phyloP scores from a whole-genome alignment of 2,113 vertebrate species.

The Prionailurus viverrinus region DNA sequence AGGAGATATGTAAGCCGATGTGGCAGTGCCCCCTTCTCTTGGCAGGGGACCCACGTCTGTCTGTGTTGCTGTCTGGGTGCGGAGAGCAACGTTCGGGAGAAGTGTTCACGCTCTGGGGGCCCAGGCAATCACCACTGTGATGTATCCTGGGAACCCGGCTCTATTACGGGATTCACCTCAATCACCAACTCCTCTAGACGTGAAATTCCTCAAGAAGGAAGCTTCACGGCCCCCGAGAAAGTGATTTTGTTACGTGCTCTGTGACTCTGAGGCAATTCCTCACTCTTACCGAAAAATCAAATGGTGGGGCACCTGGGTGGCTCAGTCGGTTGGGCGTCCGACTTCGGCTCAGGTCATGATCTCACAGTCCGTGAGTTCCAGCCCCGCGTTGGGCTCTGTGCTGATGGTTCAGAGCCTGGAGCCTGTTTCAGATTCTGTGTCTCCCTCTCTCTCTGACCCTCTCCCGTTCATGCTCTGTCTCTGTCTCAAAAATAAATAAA shows the following conservation, averaged over 20 bases:
- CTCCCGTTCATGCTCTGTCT: no score
- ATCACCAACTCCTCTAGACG: not conserved
- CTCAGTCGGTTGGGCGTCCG: no score
- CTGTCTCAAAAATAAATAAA: no score
- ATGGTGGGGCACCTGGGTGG: not conserved
- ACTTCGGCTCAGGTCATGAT: no score
- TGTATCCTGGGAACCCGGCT: not conserved
- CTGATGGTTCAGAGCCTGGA: no score
- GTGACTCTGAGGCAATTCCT: not conserved
- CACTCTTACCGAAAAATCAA: not conserved
- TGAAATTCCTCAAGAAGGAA: not conserved
- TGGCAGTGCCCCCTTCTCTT: not conserved
- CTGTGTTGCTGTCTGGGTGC: not conserved
- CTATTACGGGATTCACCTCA: not conserved
- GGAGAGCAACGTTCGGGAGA: not conserved
- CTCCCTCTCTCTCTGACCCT: no score
- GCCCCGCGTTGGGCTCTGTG: no score
- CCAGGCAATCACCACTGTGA: not conserved
- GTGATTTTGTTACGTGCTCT: rapidly evolving
- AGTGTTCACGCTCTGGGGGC: not conserved
- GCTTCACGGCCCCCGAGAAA: not conserved
- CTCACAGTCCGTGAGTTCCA: no score
- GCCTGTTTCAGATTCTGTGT: no score
- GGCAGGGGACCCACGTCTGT: not conserved
- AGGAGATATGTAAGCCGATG: not conserved